Percentiles rank a stretch among this genome's conserved stretches.
Conservation (phyloP, 1,140 invertebrate genomes). For the Vanessa atalanta region DNA sequence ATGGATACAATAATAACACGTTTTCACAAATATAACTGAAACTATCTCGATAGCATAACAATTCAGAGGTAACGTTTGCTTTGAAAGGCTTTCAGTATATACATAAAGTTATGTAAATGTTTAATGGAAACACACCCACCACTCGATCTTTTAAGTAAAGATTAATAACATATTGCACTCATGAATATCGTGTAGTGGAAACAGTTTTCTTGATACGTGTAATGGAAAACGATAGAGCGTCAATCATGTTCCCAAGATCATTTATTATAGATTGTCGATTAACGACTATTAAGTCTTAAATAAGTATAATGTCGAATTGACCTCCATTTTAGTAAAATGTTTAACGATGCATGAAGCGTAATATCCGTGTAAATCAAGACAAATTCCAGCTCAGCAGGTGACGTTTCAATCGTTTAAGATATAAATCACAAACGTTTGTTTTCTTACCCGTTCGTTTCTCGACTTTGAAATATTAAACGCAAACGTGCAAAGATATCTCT, state of each 20-base stretch:
- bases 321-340: neutral
- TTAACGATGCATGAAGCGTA: neutral
- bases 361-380: neutral
- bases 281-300: too few relatives aligned
- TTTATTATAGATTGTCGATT: neutral
- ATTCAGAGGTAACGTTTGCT: too few relatives aligned
- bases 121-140: too few relatives aligned
- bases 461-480: neutral
- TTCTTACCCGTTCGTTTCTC: neutral
- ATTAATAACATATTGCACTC: neutral
- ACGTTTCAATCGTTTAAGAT: slow-evolving; percentile 9
- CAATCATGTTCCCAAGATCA: neutral
- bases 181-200: slow-evolving; percentile 5
- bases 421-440: slow-evolving; percentile 11
- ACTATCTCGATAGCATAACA: too few relatives aligned
- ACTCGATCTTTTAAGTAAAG: neutral
- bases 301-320: too few relatives aligned
- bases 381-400: neutral
- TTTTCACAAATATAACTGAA: too few relatives aligned
- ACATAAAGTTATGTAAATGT: too few relatives aligned
- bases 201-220: slow-evolving; percentile 7
- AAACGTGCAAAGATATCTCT: neutral
- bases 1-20: too few relatives aligned
- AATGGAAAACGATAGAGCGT: neutral
- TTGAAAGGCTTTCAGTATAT: too few relatives aligned